Percentiles rank a stretch among this genome's conserved stretches.
Evolutionary conservation across 2,888 invertebrate genomes (phyloP).

Genomic region (Aspidiotus destructor): DNA sequence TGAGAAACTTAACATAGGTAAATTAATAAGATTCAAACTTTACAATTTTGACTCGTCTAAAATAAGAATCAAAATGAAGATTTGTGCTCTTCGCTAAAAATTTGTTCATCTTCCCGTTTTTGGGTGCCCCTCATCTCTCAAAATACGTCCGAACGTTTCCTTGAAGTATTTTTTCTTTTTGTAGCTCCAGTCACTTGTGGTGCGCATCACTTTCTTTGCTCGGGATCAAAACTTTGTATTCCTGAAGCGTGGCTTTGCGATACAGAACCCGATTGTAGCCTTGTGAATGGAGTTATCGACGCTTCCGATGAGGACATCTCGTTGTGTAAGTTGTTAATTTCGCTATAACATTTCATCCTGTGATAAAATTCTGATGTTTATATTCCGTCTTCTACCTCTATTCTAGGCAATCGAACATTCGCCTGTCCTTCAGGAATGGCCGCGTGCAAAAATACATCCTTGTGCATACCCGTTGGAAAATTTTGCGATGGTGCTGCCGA

Average conservation of each 20-base stretch:
- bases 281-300: constrained; percentile 46
- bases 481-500: constrained; percentile 60
- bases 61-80: too few species aligned
- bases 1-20: too few species aligned
- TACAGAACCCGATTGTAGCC: constrained; percentile 65
- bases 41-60: too few species aligned
- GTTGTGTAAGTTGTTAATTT: constrained; percentile 45
- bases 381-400: background rate
- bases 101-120: background rate
- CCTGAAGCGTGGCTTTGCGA: constrained; percentile 68
- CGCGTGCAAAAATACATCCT: constrained; percentile 51
- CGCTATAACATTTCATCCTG: background rate
- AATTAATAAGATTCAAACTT: too few species aligned
- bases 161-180: background rate
- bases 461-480: constrained; percentile 52
- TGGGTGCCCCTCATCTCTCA: too few species aligned
- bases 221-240: constrained; percentile 59
- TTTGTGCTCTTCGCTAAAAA: too few species aligned
- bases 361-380: too few species aligned
- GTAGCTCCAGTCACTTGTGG: constrained; percentile 44
- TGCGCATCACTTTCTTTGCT: constrained; percentile 65
- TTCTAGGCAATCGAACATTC: constrained; percentile 50
- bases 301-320: constrained; percentile 59
- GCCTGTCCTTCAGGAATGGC: constrained; percentile 59
- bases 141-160: too few species aligned